phyloP scores from a whole-genome alignment of 2,888 invertebrate genomes.

The Drosophila tripunctata region DNA sequence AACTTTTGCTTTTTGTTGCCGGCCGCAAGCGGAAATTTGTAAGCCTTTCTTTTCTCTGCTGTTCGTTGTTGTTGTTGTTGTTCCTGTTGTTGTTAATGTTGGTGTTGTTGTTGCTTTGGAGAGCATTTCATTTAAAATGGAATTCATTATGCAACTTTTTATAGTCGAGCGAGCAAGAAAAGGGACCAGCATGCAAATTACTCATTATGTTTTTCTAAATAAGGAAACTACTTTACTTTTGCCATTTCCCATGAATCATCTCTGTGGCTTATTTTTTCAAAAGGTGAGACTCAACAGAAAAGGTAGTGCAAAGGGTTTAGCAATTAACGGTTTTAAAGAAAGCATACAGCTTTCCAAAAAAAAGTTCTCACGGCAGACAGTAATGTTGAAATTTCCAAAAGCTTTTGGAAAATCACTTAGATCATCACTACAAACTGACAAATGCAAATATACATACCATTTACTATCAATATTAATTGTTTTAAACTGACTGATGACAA shows the following conservation, averaged over 20 bases:
- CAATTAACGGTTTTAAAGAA: too few species aligned
- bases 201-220: constrained; percentile 29
- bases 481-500: too few species aligned
- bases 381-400: too few species aligned
- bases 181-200: constrained; percentile 24
- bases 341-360: too few species aligned
- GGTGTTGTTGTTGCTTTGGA: constrained; percentile 19
- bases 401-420: too few species aligned
- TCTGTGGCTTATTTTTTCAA: background rate
- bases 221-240: constrained; percentile 16
- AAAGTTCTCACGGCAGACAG: too few species aligned
- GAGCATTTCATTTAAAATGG: constrained; percentile 39
- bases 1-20: constrained; percentile 50
- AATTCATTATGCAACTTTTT: constrained; percentile 41
- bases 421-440: too few species aligned
- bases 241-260: constrained; percentile 6
- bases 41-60: constrained; percentile 18
- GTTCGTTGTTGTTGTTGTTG: constrained; percentile 8
- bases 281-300: background rate
- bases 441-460: too few species aligned
- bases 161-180: constrained; percentile 5
- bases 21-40: constrained; percentile 30
- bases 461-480: too few species aligned
- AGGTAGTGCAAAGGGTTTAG: background rate
- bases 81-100: background rate